Base-by-base conservation (phyloP, 2,888 invertebrate genomes). In the Crematogaster levior region DNA sequence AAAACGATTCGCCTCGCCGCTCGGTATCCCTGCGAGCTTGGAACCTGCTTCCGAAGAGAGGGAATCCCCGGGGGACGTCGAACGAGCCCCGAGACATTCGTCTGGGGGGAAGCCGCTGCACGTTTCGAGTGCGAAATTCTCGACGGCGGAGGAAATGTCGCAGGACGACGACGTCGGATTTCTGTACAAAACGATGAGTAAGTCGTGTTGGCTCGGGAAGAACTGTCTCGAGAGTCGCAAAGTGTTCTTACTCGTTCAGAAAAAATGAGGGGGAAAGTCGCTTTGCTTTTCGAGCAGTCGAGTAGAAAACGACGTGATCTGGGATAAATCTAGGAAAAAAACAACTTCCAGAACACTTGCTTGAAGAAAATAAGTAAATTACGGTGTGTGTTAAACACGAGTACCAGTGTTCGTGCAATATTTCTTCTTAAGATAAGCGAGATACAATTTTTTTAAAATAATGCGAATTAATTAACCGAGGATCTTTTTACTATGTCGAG, bases 151-250 rank as follows among this genome's bases (percentile, higher is more conserved):
- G 83, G 43, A 30, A 90, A 94, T 94, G 94, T 93, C 94, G 81
- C 94, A 93, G 86, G 94, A 94, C 81, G 94, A 94, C 86, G 94
- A 94, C 88, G 94, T 94, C 65, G 94, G 94, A 84, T 94, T 94
- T 91, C 91, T 94, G 66, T 94, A 93, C 86, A 94, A 94, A 91
- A 94, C 94, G 48, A 94, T 94, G 94, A 94, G 94, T 94, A 85
- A 94, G 94, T 93, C 58, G 18, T 4, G 3, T 10, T 27, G 30
- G 21, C 37, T 7, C 5, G 21, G 43, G n/a, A n/a, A n/a, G n/a
- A n/a, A n/a, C n/a, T n/a, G n/a, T n/a, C n/a, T n/a, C n/a, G n/a
- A n/a, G n/a, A n/a, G 12, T 1, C 34, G 6, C 27, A n/a, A n/a
- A n/a, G 12, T 51, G 15, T 21, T 12, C 51, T 68, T 68, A 12